These are phyloP conservation scores for Dolichoris vasculosae DNA, from an alignment of 1,140 invertebrate genomes.

Conservation along the genomic window DNA sequence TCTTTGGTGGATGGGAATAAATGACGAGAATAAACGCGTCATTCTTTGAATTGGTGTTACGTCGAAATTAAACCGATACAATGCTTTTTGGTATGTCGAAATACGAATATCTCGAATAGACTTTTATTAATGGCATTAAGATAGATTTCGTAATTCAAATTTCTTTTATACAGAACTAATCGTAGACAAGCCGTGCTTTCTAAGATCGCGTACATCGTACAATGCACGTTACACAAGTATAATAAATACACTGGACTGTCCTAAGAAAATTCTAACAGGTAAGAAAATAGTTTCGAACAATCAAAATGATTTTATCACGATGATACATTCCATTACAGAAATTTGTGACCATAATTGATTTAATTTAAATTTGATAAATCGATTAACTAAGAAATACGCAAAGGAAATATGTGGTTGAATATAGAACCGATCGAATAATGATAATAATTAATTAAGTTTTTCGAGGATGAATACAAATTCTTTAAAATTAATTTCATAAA, in stretches of 20 bases:
- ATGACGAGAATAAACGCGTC: not conserved
- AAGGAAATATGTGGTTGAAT: not conserved
- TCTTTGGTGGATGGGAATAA: not conserved
- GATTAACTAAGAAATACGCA: not conserved
- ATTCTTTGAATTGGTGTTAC: no score
- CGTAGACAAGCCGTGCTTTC: not conserved
- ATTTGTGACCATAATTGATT: not conserved
- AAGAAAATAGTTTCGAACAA: not conserved
- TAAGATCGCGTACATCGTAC: no score
- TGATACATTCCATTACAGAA: not conserved
- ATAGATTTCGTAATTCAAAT: not conserved
- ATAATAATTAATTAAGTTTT: not conserved
- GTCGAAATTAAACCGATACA: no score
- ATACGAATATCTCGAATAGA: not conserved
- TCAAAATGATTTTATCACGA: not conserved
- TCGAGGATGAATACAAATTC: not conserved
- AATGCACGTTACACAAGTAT: no score
- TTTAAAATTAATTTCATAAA: not conserved
- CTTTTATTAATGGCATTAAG: not conserved
- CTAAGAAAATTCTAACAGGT: no score
- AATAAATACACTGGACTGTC: no score
- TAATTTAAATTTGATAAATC: not conserved
- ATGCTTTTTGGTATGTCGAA: no score
- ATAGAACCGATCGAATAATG: not conserved
- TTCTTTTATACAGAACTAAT: not conserved